Conservation (phyloP, 1,140 invertebrate genomes). For the Zeugodacus cucurbitae region DNA sequence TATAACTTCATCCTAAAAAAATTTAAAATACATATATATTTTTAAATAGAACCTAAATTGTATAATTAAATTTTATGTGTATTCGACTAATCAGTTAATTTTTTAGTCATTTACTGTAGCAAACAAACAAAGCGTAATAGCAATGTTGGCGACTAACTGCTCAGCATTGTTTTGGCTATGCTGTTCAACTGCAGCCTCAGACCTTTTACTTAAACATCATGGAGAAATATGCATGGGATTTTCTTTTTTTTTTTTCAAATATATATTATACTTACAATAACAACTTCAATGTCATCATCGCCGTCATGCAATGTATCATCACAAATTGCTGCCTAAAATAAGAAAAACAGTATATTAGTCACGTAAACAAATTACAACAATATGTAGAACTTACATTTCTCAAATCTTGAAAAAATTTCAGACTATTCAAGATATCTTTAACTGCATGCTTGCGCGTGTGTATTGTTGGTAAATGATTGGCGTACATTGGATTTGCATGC, state of each 20-base stretch:
- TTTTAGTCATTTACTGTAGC: background rate
- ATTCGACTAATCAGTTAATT: background rate
- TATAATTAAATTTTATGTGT: background rate
- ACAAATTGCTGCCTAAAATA: background rate
- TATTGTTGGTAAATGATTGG: background rate
- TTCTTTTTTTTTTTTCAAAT: too few relatives aligned
- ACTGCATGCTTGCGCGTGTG: background rate
- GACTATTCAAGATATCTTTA: conserved; percentile 11
- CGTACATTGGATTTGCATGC: background rate
- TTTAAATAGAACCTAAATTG: background rate
- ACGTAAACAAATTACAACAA: background rate
- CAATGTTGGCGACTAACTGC: conserved; percentile 19
- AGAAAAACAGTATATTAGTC: background rate
- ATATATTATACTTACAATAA: conserved; percentile 9
- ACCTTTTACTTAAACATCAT: conserved; percentile 35
- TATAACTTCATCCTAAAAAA: background rate
- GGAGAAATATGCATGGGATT: too few relatives aligned
- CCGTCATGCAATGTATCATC: background rate
- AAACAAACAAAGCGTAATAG: background rate
- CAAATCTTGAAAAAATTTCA: conserved; percentile 13
- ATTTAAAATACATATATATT: background rate
- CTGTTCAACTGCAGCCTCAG: background rate
- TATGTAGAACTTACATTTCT: background rate
- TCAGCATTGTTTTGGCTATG: background rate
- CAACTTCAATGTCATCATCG: background rate